Percentiles rank a stretch among this genome's conserved stretches.
Conservation (phyloP, 1,140 invertebrate species). For the Akabosia matsudoensis region DNA sequence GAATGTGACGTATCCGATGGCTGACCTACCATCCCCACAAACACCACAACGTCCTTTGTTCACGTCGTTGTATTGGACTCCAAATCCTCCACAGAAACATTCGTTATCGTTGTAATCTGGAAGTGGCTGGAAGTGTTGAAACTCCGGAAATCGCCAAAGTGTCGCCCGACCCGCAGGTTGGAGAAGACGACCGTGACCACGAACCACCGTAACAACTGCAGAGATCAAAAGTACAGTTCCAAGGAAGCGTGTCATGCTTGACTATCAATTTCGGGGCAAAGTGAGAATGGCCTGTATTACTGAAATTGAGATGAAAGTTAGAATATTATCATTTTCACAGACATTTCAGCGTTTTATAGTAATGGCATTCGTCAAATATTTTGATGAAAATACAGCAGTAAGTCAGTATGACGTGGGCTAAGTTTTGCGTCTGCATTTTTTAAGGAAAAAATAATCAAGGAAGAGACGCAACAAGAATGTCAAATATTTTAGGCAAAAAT, state of each 20-base stretch:
- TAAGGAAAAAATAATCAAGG: too few species aligned
- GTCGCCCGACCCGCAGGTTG: slow-evolving; percentile 50
- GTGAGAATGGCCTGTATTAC: too few species aligned
- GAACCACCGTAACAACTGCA: slow-evolving; percentile 21
- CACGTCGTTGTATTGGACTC: slow-evolving; percentile 25
- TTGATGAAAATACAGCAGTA: too few species aligned
- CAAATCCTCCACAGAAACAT: slow-evolving; percentile 47
- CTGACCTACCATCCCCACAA: slow-evolving; percentile 30
- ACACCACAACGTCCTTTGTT: slow-evolving; percentile 38
- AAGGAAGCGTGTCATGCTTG: neutral
- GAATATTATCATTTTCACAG: too few species aligned
- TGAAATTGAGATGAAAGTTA: too few species aligned
- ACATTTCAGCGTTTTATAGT: too few species aligned
- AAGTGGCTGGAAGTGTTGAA: slow-evolving; percentile 38
- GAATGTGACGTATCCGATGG: slow-evolving; percentile 29
- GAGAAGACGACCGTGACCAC: slow-evolving; percentile 50
- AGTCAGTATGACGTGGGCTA: too few species aligned
- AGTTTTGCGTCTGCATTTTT: too few species aligned
- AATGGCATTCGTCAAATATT: too few species aligned
- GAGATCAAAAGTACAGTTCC: neutral
- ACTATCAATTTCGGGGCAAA: too few species aligned
- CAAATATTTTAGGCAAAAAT: too few species aligned
- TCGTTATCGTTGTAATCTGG: slow-evolving; percentile 49
- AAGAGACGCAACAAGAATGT: too few species aligned
- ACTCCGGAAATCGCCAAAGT: slow-evolving; percentile 48